Evolutionary conservation across 2,113 vertebrate species (phyloP).

Genomic region (Indicator maculatus): DNA sequence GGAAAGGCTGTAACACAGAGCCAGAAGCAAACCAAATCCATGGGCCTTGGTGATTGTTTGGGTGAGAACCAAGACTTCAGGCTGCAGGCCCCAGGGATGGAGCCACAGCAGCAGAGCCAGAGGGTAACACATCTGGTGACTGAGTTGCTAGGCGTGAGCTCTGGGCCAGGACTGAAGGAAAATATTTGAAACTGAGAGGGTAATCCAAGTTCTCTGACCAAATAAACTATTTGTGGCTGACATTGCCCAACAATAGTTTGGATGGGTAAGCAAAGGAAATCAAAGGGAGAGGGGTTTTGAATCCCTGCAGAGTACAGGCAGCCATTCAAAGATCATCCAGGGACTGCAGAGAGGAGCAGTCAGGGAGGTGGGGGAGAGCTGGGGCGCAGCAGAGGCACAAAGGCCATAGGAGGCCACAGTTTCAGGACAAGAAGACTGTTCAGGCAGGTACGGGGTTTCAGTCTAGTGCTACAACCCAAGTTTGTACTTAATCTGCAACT

Average conservation of each 20-base stretch:
- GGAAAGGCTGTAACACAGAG: background rate
- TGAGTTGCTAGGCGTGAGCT: background rate
- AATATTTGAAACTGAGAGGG: background rate
- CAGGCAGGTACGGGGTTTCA: background rate
- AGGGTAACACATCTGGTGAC: background rate
- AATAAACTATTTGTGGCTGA: background rate
- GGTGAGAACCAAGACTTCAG: background rate
- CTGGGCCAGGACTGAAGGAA: background rate
- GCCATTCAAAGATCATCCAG: background rate
- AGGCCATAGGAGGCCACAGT: accelerated
- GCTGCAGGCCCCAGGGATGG: background rate
- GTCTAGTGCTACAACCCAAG: background rate
- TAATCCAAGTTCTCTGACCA: background rate
- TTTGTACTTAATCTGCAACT: background rate
- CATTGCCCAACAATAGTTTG: conserved; percentile 30
- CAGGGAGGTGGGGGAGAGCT: background rate
- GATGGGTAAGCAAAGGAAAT: conserved; percentile 5
- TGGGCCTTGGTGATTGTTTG: background rate
- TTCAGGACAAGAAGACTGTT: background rate
- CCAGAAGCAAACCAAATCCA: background rate
- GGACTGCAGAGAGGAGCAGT: background rate
- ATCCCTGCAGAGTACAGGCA: background rate
- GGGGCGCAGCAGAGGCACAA: background rate
- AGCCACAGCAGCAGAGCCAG: background rate
- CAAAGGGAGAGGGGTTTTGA: background rate